A percentile compares a stretch with the other conserved stretches of the same genome.
These are phyloP conservation scores for Orbicella faveolata DNA, from an alignment of 64 coral and sea anemone genomes.

Conservation along the genomic window DNA sequence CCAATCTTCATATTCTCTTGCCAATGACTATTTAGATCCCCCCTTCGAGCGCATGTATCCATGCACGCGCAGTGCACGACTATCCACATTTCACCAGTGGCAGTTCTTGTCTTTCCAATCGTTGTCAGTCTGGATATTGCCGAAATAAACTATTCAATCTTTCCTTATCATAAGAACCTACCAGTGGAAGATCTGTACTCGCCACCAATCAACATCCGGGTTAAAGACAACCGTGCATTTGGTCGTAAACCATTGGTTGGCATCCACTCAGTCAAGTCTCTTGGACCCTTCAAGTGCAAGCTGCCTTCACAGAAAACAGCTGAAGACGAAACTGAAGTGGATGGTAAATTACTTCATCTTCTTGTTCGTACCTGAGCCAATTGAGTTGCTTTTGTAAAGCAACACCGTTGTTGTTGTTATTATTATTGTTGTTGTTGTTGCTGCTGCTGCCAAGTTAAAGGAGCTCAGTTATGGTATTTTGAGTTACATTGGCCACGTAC, in stretches of 20 bases:
- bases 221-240: conserved; percentile 83
- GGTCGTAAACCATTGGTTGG: conserved; percentile 84
- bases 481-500: no score
- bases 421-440: background rate
- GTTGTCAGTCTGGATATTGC: no score
- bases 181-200: conserved; percentile 80
- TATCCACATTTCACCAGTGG: no score
- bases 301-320: conserved; percentile 23
- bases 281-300: conserved; percentile 58
- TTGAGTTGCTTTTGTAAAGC: background rate
- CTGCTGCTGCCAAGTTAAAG: no score
- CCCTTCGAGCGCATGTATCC: background rate
- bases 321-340: conserved; percentile 30
- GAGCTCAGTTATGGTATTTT: no score
- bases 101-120: no score
- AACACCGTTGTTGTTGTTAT: background rate
- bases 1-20: background rate
- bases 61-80: no score
- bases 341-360: background rate
- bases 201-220: conserved; percentile 91
- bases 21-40: background rate
- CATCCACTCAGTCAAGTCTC: conserved; percentile 75
- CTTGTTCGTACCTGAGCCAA: background rate
- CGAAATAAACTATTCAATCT: background rate
- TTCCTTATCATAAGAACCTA: conserved; percentile 49